Evolutionary conservation across 2,797 vertebrate species (phyloP), one percentile per base, ranked within the genome.

Genomic region (Lutjanus campechanus): DNA sequence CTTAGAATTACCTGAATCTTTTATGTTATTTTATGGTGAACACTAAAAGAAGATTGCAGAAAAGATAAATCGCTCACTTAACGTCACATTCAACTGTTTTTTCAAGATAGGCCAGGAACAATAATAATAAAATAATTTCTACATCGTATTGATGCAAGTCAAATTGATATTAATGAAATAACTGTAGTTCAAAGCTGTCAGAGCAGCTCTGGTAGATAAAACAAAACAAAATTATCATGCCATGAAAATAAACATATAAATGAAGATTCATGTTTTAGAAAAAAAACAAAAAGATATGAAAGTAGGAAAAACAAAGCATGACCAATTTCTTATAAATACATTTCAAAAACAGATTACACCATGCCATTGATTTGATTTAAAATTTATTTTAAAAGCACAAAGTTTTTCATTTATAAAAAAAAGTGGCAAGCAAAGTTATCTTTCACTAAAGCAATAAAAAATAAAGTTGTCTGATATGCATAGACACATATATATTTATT

Each of bases 1-100:
- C 83, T 92, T 67, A 83, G 63, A 91, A 86, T 83, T 85, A 90
- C 91, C 89, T 88, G 89, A 79, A 83, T 83, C 79, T 73, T 79
- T 77, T 68, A 20, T 81, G 81, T 54, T 22, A 56, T 68, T 9
- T 66, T 43, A 60, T 69, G 76, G 72, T 72, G 10, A 77, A 82
- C 50, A 75, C 62, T 68, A 29, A 78, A 82, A 89, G 71, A 76
- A 76, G 84, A 88, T 80, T 80, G 65, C 53, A 51, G 40, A 69
- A 60, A 44, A 29, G 63, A 76, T 66, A 59, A 72, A 80, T 73
- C 66, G 58, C 17, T 75, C 40, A 46, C 40, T 29, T 55, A 64
- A 54, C 22, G 12, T 69, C 20, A 54, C 15, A 46, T 49, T 17
- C 46, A 36, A 16, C 4, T 7, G 4, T 46, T 67, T 62, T 73